Percentiles rank a stretch among this genome's conserved stretches.
Conservation (phyloP, 2,888 invertebrate species). For the Zaprionus bogoriensis region DNA sequence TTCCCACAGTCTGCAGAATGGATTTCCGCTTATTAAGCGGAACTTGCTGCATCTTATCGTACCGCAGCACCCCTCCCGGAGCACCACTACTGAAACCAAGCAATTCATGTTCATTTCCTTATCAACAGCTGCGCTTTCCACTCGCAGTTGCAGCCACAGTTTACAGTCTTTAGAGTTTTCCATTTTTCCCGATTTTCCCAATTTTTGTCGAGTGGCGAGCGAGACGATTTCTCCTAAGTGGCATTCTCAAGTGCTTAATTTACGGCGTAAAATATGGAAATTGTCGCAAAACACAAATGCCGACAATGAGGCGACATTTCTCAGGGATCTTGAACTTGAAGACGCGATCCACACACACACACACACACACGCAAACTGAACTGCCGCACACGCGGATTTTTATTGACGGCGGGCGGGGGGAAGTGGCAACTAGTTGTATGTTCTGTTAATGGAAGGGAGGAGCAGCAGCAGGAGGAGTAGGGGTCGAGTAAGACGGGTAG, state of each 20-base stretch:
- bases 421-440: conserved; percentile 43
- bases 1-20: conserved; percentile 53
- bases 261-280: conserved; percentile 71
- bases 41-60: conserved; percentile 23
- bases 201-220: conserved; percentile 12
- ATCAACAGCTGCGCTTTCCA: conserved; percentile 57
- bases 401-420: conserved; percentile 53
- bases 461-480: conserved; percentile 6
- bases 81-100: background rate
- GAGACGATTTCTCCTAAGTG: conserved; percentile 11
- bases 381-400: conserved; percentile 69
- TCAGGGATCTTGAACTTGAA: conserved; percentile 49
- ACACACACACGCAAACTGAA: conserved; percentile 43
- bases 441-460: conserved; percentile 71
- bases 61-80: background rate
- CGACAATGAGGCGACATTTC: conserved; percentile 65
- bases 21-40: conserved; percentile 55
- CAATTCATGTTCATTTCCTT: conserved; percentile 53
- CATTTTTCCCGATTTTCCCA: conserved; percentile 1
- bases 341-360: conserved; percentile 1
- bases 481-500: conserved; percentile 12
- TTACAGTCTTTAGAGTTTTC: conserved; percentile 12
- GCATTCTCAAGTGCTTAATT: conserved; percentile 64
- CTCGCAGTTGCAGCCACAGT: conserved; percentile 36
- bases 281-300: conserved; percentile 60